Evolutionary conservation across 2,797 vertebrate genomes (phyloP), one percentile per base, ranked within the genome.

Genomic region (Carapus acus): DNA sequence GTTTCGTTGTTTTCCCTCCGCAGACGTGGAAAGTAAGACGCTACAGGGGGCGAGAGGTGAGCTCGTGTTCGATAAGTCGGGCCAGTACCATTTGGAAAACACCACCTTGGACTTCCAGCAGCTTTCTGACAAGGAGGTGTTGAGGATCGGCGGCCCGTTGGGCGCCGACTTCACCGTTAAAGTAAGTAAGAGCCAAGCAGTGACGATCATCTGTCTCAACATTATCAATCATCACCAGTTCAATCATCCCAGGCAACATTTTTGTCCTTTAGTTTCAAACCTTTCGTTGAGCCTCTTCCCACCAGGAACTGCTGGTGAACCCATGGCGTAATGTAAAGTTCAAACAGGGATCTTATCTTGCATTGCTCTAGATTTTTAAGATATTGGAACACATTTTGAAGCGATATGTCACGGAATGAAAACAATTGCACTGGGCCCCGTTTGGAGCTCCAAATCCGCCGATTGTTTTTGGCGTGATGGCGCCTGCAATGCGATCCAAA

Each of bases 1-100:
- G n/a, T 43, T 17, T 43, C 4, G 42, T 15, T 19, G 42, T 65
- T 2, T 57, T 31, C 43, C n/a, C 16, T 46, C 15, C 54, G 37
- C 50, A 98, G 96, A 89, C 77, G 83, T 98, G 80, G 94, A 98
- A 88, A 94, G 90, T 57, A 96, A 93, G 83, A 96, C 91, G 4
- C 88, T 98, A 4, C 89, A 92, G 57, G 96, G 94, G 3, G 44
- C 84, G 15, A 94, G 89, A 80, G 87, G 71, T 49, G 92, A 96
- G 68, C 88, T 90, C 49, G 81, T 62, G 37, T 84, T 96, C 52
- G 90, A 90, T 48, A 78, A 58, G 23, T 80, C 91, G 4, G 92
- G 91, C 4, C 89, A 87, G 50, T 89, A 93, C 71, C 82, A 88
- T 39, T 70, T 96, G 73, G 94, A 94, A 61, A 97, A 98, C 86